Conservation (phyloP, 2,888 invertebrate species). For the Leptinotarsa haldemani region DNA sequence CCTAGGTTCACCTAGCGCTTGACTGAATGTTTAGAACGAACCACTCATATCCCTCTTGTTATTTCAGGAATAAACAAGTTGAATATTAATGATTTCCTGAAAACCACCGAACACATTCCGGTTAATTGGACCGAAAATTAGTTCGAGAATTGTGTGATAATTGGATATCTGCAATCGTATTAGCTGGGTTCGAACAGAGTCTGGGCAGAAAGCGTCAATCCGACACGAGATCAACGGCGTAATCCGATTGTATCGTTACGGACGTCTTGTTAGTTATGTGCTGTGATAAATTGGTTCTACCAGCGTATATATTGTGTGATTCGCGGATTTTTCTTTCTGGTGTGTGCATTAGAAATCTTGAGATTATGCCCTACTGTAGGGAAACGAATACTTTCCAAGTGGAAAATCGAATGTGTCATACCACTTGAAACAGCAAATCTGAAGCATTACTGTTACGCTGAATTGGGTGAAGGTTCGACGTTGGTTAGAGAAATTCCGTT, state of each 20-base stretch:
- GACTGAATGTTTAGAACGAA: no score
- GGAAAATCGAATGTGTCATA: no score
- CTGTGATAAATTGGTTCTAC: conserved; percentile 35
- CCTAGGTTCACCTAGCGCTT: no score
- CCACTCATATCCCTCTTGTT: no score
- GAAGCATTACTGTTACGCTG: no score
- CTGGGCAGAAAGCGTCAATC: conserved; percentile 61
- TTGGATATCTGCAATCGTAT: conserved; percentile 61
- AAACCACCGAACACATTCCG: conserved; percentile 22
- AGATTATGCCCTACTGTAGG: background rate
- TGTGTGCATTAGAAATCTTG: background rate
- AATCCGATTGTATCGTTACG: conserved; percentile 66
- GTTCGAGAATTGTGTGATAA: conserved; percentile 49
- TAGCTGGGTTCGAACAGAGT: conserved; percentile 52
- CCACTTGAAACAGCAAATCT: no score
- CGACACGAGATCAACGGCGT: conserved; percentile 63
- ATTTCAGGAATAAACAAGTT: background rate
- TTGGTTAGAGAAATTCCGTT: no score
- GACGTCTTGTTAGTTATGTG: conserved; percentile 63
- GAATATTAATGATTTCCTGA: background rate
- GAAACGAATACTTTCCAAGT: no score
- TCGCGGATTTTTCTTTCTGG: background rate
- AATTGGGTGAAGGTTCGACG: no score
- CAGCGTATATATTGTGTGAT: background rate
- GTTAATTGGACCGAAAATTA: conserved; percentile 35